Base-by-base conservation (phyloP, 1,140 invertebrate genomes). In the Cyclargus thomasi region DNA sequence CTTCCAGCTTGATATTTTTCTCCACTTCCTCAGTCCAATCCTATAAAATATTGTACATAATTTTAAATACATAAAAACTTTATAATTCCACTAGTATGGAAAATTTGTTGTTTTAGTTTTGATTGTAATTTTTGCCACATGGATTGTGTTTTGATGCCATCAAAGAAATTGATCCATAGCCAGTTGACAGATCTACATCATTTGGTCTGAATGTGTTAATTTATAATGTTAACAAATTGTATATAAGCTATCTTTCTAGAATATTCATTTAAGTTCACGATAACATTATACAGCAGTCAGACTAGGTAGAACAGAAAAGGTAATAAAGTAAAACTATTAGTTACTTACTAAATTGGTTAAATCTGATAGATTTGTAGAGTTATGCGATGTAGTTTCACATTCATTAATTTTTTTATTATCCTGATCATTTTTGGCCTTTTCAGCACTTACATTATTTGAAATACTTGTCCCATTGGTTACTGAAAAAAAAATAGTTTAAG, bases 11-110 rank as follows among this genome's bases (percentile, higher is more conserved):
- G 66, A 87, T 88, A 69, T 88, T 86, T 69, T 87, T 86, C 67
- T 90, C 88, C 53, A 88, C 88, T 73, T 90, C 88, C 66, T 90
- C 88, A 53, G 83, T 88, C 88, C 88, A 90, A 70, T 90, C 88
- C 88, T 90, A 65, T 39, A 74, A 76, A 63, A 29, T 29, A 5
- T 29, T 29, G 29, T 29, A 29, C 5, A 29, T 4, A 7, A 29
- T 7, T 29, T 29, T 29, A 23, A 23, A 23, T 23, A 29, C 29
- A 29, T 4, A 29, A n/a, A n/a, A n/a, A n/a, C n/a, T n/a, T n/a
- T n/a, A n/a, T n/a, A n/a, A n/a, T n/a, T n/a, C n/a, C n/a, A n/a
- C n/a, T n/a, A n/a, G n/a, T n/a, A n/a, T n/a, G n/a, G n/a, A n/a
- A n/a, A n/a, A n/a, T n/a, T n/a, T n/a, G n/a, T n/a, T n/a, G n/a